Base-by-base conservation (phyloP, 1,140 invertebrate genomes). In the Muscidifurax raptorellus region DNA sequence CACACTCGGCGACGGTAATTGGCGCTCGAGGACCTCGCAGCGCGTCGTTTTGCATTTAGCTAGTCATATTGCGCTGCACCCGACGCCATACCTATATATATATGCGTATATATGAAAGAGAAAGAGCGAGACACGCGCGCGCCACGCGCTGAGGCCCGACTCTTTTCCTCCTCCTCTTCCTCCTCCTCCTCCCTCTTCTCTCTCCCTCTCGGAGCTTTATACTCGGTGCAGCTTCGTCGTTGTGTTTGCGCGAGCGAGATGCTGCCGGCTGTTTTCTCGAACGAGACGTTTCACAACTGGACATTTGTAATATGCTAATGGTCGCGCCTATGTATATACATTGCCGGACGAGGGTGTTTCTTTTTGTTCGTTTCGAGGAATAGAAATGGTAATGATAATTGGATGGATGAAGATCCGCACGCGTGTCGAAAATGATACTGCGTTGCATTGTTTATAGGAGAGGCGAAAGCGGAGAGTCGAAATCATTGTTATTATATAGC, bases 71-170 rank as follows among this genome's bases (percentile, higher is more conserved):
- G 40, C n/a, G n/a, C 18, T n/a, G 5, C 25, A 3, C 44, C 4
- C 44, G 15, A 47, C 44, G 4, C 44, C 10, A 10, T 18, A 47
- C 15, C 15, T 13, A 13, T 47, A 47, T 47, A 47, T 59, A 59
- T 4, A 22, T 18, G 22, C 22, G 44, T 13, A 47, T 2, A 12
- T 2, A 13, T n/a, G 66, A 18, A 27, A 40, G 44, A 67, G 52
- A 66, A 28, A 2, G 66, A 27, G 40, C 32, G 76, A 86, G 90
- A 91, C 92, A 92, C 91, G 91, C 92, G 91, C 92, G 89, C 86
- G 84, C 87, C 87, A 85, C 88, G 86, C 89, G 90, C 89, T 59
- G 6, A 18, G 15, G 52, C 52, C 18, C 22, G 6, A 69, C 90
- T 89, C 84, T 76, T 80, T 36, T 85, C 81, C 87, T 84, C 86